phyloP scores from a whole-genome alignment of 1,140 invertebrate genomes.

The Conus betulinus region DNA sequence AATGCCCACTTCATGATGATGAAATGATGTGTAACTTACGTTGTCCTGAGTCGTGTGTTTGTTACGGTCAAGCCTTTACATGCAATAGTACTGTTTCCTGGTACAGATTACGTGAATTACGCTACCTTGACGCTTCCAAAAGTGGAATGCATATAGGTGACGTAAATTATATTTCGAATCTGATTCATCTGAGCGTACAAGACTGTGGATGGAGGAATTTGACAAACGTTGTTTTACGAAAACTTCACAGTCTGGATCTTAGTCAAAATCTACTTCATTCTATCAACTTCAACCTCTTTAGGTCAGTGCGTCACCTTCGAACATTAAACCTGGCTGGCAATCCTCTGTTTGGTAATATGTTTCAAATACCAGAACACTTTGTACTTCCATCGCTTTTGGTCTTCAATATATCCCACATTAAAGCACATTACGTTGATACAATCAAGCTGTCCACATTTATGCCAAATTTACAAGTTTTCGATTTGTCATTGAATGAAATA shows the following conservation, averaged over 20 bases:
- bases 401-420: background rate
- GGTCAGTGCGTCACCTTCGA: background rate
- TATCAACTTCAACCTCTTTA: background rate
- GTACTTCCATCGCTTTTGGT: background rate
- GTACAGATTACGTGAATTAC: background rate
- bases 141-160: background rate
- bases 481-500: background rate
- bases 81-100: background rate
- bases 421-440: background rate
- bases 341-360: background rate
- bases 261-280: too few relatives aligned
- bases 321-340: background rate
- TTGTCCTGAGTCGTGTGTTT: constrained; percentile 62
- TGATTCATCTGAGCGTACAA: background rate
- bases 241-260: too few relatives aligned
- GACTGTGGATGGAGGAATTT: background rate
- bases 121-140: background rate
- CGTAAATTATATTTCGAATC: background rate
- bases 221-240: background rate
- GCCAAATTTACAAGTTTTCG: background rate
- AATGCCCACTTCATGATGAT: constrained; percentile 28
- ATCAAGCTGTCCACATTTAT: background rate
- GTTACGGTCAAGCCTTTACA: too few relatives aligned
- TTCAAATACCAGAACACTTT: background rate
- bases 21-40: constrained; percentile 22